phyloP scores from a whole-genome alignment of 2,113 vertebrate genomes.

The Malurus cyaneus region DNA sequence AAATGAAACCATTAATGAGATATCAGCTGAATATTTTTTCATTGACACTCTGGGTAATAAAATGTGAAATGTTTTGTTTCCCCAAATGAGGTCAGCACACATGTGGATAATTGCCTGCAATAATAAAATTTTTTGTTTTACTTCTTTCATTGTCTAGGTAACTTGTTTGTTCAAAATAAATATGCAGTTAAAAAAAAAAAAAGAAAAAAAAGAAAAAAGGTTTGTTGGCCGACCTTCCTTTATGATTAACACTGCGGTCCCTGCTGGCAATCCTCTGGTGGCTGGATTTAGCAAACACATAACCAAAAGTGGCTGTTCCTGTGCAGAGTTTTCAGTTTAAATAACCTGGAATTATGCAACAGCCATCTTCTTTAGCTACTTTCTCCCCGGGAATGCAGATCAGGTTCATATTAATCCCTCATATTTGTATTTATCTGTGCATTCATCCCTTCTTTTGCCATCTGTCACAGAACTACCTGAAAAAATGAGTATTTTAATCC shows the following conservation, averaged over 20 bases:
- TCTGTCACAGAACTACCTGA: not conserved
- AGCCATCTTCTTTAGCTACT: not conserved
- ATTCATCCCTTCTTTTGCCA: not conserved
- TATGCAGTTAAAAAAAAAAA: not conserved
- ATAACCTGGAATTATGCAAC: not conserved
- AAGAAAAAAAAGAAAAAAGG: not conserved
- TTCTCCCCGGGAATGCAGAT: not conserved
- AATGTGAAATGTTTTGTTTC: constrained; percentile 44
- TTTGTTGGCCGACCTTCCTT: not conserved
- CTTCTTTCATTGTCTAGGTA: constrained; percentile 38
- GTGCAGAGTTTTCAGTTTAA: not conserved
- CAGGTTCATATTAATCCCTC: not conserved
- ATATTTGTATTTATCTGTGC: not conserved
- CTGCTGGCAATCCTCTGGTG: not conserved
- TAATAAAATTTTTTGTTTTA: constrained; percentile 42
- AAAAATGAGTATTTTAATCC: not conserved
- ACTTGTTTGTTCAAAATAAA: constrained; percentile 28
- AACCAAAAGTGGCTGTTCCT: not conserved
- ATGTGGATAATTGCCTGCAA: constrained; percentile 26
- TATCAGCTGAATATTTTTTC: constrained; percentile 48
- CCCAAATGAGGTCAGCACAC: constrained; percentile 29
- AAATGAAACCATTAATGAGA: constrained; percentile 57
- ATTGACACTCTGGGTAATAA: constrained; percentile 28
- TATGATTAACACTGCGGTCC: not conserved
- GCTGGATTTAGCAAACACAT: not conserved